A percentile compares a stretch with the other conserved stretches of the same genome.
These are phyloP conservation scores for Amniataba percoides DNA, from an alignment of 2,797 vertebrate genomes.

Conservation along the genomic window DNA sequence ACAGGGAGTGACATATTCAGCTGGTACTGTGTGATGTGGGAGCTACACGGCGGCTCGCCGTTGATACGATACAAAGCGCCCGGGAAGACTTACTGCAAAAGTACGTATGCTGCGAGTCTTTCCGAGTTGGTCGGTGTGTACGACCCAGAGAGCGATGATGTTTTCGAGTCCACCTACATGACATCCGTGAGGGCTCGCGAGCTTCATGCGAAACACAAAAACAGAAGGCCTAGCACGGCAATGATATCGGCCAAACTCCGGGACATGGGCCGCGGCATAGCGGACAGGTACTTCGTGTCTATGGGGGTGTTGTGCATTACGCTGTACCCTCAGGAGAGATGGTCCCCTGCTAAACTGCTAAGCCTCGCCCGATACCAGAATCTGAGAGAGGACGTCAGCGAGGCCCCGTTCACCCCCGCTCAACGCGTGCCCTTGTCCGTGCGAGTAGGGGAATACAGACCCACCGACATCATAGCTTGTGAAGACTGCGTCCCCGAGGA, in stretches of 20 bases:
- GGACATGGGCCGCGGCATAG: fast-evolving
- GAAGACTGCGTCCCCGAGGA: background rate
- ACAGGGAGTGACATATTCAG: slow-evolving; percentile 10
- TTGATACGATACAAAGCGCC: background rate
- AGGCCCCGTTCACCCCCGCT: fast-evolving
- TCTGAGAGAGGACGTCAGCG: background rate
- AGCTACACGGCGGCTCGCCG: background rate
- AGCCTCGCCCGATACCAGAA: background rate
- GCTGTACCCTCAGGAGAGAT: slow-evolving; percentile 7
- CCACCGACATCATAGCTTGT: background rate
- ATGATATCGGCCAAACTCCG: fast-evolving
- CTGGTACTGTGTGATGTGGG: slow-evolving; percentile 33
- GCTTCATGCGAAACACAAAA: background rate
- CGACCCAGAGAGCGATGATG: fast-evolving
- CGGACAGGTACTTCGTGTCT: background rate
- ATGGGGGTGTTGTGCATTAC: slow-evolving; percentile 6
- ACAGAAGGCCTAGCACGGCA: background rate
- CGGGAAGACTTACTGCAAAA: background rate
- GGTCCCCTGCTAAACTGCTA: background rate
- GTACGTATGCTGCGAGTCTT: background rate
- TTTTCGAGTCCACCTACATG: background rate
- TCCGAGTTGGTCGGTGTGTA: background rate
- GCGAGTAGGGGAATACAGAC: background rate
- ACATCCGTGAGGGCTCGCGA: fast-evolving
- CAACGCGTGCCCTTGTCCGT: background rate